phyloP scores from a whole-genome alignment of 2,888 invertebrate genomes.

The Oscheius sp. region DNA sequence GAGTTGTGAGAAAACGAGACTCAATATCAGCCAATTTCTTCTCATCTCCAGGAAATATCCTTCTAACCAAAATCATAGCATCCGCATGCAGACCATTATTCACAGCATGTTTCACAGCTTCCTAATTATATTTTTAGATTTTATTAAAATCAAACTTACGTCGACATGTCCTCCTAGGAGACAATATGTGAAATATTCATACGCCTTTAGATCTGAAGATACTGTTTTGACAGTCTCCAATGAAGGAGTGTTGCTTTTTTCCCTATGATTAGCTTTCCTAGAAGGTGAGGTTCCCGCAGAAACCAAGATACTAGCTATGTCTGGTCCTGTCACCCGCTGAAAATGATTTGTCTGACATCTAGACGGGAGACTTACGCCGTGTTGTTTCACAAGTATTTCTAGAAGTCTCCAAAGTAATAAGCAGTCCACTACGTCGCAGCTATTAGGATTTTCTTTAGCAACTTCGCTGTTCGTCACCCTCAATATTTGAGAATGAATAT shows the following conservation, averaged over 20 bases:
- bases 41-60: conserved; percentile 55
- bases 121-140: conserved; percentile 41
- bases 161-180: conserved; percentile 65
- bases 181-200: conserved; percentile 57
- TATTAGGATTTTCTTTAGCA: conserved; percentile 33
- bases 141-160: conserved; percentile 38
- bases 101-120: conserved; percentile 63
- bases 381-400: conserved; percentile 66
- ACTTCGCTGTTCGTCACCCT: conserved; percentile 41
- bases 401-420: conserved; percentile 66
- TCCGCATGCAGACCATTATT: conserved; percentile 61
- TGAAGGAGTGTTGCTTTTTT: conserved; percentile 40
- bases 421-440: conserved; percentile 56
- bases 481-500: conserved; percentile 63
- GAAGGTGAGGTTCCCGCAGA: conserved; percentile 11
- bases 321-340: conserved; percentile 65
- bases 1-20: conserved; percentile 50
- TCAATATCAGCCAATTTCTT: conserved; percentile 55
- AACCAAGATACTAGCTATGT: conserved; percentile 60
- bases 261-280: conserved; percentile 26
- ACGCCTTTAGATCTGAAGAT: conserved; percentile 46
- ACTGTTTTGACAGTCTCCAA: conserved; percentile 58
- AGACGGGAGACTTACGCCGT: too few relatives aligned
- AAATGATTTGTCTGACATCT: conserved; percentile 19
- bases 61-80: conserved; percentile 60